A percentile compares a stretch with the other conserved stretches of the same genome.
These are phyloP conservation scores for Drosophila lutescens DNA, from an alignment of 2,888 invertebrate genomes.

Conservation along the genomic window DNA sequence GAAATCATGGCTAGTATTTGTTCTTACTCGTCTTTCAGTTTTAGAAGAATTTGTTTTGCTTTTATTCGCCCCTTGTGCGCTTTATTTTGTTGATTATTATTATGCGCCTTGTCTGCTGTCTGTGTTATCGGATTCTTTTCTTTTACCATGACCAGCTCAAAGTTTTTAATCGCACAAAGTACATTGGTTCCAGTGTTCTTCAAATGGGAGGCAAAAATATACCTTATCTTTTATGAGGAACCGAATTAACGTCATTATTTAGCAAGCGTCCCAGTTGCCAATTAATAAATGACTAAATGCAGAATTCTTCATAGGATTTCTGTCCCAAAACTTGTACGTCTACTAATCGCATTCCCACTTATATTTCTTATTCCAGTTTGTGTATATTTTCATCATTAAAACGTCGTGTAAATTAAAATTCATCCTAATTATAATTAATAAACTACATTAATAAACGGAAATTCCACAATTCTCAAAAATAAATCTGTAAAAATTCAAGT, in stretches of 20 bases:
- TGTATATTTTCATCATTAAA: conserved; percentile 79
- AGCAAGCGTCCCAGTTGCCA: no score
- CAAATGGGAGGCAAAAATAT: not conserved
- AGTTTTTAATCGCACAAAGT: conserved; percentile 42
- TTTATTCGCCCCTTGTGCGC: conserved; percentile 20
- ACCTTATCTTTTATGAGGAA: not conserved
- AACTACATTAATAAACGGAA: conserved; percentile 56
- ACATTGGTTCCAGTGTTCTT: conserved; percentile 47
- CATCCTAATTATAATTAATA: conserved; percentile 75
- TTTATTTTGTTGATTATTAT: conserved; percentile 51
- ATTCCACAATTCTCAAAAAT: conserved; percentile 47
- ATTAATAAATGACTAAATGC: no score
- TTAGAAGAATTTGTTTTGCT: conserved; percentile 26
- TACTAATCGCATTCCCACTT: not conserved
- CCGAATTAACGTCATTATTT: no score
- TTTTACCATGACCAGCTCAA: conserved; percentile 76
- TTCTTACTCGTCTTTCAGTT: conserved; percentile 49
- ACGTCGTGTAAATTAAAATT: conserved; percentile 77
- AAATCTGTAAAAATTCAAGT: conserved; percentile 43
- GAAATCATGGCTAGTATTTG: conserved; percentile 44
- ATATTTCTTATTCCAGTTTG: conserved; percentile 68
- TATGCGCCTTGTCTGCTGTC: conserved; percentile 51
- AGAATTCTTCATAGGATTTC: no score
- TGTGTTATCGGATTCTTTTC: conserved; percentile 52
- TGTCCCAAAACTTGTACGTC: not conserved